These are phyloP conservation scores for Eulithis prunata DNA, from an alignment of 2,888 invertebrate species.

Conservation along the genomic window DNA sequence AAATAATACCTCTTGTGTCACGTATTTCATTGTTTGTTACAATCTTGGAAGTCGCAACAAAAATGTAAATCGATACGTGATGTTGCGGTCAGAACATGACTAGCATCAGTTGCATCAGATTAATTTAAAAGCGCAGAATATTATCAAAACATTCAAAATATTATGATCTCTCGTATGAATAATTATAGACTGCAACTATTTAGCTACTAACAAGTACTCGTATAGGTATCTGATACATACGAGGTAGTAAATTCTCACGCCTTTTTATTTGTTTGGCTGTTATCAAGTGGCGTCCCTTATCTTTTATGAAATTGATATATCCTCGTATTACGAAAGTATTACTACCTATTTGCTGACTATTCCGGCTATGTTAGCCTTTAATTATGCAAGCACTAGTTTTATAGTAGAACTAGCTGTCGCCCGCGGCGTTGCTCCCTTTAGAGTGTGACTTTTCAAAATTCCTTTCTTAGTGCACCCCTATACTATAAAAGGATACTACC, in stretches of 20 bases:
- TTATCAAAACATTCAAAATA: background rate
- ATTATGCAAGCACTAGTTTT: too few relatives aligned
- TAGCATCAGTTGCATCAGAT: background rate
- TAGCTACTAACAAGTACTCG: background rate
- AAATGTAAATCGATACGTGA: slow-evolving; percentile 4
- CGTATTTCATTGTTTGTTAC: slow-evolving; percentile 12
- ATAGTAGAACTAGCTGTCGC: too few relatives aligned
- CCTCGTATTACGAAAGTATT: too few relatives aligned
- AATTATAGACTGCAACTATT: background rate
- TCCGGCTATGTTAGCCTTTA: too few relatives aligned
- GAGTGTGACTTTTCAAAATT: too few relatives aligned
- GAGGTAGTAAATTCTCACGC: slow-evolving; percentile 21
- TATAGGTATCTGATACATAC: background rate
- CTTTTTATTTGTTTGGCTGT: slow-evolving; percentile 6
- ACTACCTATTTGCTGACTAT: too few relatives aligned
- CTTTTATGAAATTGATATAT: slow-evolving; percentile 16
- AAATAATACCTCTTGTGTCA: slow-evolving; percentile 5
- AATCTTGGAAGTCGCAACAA: background rate
- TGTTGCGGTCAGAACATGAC: background rate
- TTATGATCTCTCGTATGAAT: too few relatives aligned
- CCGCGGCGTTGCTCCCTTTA: too few relatives aligned
- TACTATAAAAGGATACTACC: too few relatives aligned
- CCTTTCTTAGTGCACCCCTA: too few relatives aligned
- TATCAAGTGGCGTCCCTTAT: slow-evolving; percentile 18
- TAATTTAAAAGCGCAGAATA: background rate